Evolutionary conservation across 2,888 invertebrate genomes (phyloP), one percentile per base, ranked within the genome.

Genomic region (Lymantria monacha): DNA sequence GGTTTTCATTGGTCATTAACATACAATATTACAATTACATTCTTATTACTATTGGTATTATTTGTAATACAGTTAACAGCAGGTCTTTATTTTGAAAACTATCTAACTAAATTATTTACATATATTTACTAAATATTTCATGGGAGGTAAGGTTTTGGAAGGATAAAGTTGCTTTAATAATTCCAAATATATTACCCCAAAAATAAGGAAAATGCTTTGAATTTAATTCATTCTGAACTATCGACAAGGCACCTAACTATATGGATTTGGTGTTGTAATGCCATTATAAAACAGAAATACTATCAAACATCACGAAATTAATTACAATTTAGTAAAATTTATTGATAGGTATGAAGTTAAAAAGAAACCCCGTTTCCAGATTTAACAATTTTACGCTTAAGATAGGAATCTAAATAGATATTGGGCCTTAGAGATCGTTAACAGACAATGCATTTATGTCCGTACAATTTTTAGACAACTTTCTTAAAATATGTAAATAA

Each of bases 1-100:
- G 91, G 92, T 92, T 91, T 92, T 92, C 92, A 92, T 92, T 92
- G 92, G 92, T 92, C 92, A 92, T 91, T 91, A 92, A 91, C 89
- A 89, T 90, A 91, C 88, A 78, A 76, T 78, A 83, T 90, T 91
- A 90, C 82, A 87, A 64, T 85, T 90, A 90, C 79, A 86, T 70
- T 75, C 91, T 91, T 90, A 90, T 65, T 69, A 72, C 86, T 88
- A 87, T 79, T 78, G 80, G 77, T 76, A 72, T 86, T 88, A 87
- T 79, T 78, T 79, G 77, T 76, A 76, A 85, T 87, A 87, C 90
- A 84, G 63, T 76, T 87, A 90, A 89, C 89, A 89, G 86, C 72
- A 87, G 88, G 88, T 86, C 90, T 82, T 82, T 74, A 67, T 69
- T 22, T 74, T 74, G 72, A 77, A 76, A 81, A 78, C 71, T 70